These are phyloP conservation scores for Ruditapes philippinarum DNA, from an alignment of 1,140 invertebrate species.

Conservation along the genomic window DNA sequence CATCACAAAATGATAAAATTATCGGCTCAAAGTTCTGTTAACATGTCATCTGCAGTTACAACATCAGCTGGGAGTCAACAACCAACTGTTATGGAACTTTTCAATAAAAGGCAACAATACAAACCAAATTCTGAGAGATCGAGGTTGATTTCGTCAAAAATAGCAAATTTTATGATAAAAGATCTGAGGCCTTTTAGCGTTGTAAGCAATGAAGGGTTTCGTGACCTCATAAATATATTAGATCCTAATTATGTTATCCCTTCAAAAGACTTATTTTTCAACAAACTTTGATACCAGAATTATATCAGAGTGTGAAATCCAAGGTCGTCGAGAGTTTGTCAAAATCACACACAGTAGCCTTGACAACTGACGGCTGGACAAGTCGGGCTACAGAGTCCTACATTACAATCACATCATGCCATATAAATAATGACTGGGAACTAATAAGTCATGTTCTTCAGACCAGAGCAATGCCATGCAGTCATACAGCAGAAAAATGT, in stretches of 20 bases:
- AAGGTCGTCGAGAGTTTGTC: not conserved
- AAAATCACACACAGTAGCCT: conserved; percentile 12
- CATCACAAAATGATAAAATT: too few relatives aligned
- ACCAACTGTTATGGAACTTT: too few relatives aligned
- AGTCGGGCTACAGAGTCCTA: conserved; percentile 1
- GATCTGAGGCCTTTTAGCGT: not conserved
- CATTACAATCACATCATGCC: conserved; percentile 33
- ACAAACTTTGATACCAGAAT: not conserved
- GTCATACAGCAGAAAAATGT: too few relatives aligned
- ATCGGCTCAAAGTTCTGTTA: too few relatives aligned
- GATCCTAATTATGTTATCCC: too few relatives aligned
- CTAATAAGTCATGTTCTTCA: conserved; percentile 22
- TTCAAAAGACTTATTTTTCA: conserved; percentile 11
- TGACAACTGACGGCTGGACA: conserved; percentile 59
- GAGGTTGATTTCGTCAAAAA: too few relatives aligned
- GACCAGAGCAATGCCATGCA: too few relatives aligned
- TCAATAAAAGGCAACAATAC: too few relatives aligned
- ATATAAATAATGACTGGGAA: conserved; percentile 27
- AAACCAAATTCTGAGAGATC: too few relatives aligned
- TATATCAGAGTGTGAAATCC: not conserved
- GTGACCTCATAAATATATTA: not conserved
- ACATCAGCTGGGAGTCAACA: too few relatives aligned
- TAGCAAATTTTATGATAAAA: not conserved
- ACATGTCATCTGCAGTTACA: too few relatives aligned
- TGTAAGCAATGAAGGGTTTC: not conserved